Percentiles rank a stretch among this genome's conserved stretches.
These are phyloP conservation scores for Prorops nasuta DNA, from an alignment of 1,140 invertebrate genomes.

Conservation along the genomic window DNA sequence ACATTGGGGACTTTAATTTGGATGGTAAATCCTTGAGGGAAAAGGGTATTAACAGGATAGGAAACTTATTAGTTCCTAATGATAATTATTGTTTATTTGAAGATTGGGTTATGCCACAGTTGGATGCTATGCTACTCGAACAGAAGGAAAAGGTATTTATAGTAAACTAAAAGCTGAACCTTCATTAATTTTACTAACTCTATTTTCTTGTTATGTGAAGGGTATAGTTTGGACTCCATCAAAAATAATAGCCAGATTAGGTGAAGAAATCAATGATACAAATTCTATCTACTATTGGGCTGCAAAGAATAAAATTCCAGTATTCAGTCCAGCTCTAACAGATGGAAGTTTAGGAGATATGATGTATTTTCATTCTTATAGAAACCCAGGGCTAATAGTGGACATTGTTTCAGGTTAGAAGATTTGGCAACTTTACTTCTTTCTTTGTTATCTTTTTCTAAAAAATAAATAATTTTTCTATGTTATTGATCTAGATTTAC, in stretches of 20 bases:
- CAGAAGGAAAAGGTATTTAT: constrained; percentile 69
- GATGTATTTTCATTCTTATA: constrained; percentile 98
- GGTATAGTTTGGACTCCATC: constrained; percentile 86
- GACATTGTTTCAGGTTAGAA: constrained; percentile 94
- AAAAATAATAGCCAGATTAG: constrained; percentile 79
- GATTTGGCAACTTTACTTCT: too few relatives aligned
- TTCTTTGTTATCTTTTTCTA: not conserved
- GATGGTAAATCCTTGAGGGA: constrained; percentile 76
- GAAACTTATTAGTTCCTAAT: constrained; percentile 97
- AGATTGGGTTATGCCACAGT: constrained; percentile 94
- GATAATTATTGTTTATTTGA: constrained; percentile 99
- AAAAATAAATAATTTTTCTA: not conserved
- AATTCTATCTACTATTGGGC: constrained; percentile 98
- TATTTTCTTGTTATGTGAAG: constrained; percentile 9
- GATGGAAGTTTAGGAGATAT: constrained; percentile 99
- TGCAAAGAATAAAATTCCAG: constrained; percentile 94
- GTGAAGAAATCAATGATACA: constrained; percentile 87
- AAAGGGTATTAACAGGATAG: constrained; percentile 94
- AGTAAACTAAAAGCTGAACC: constrained; percentile 3
- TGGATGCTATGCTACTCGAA: constrained; percentile 89
- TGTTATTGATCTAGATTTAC: constrained; percentile 68
- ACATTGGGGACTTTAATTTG: constrained; percentile 86
- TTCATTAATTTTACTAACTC: not conserved
- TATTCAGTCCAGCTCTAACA: constrained; percentile 96
- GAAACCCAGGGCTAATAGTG: constrained; percentile 86